Base-by-base conservation (phyloP, 2,113 vertebrate genomes). In the Trinectes maculatus region DNA sequence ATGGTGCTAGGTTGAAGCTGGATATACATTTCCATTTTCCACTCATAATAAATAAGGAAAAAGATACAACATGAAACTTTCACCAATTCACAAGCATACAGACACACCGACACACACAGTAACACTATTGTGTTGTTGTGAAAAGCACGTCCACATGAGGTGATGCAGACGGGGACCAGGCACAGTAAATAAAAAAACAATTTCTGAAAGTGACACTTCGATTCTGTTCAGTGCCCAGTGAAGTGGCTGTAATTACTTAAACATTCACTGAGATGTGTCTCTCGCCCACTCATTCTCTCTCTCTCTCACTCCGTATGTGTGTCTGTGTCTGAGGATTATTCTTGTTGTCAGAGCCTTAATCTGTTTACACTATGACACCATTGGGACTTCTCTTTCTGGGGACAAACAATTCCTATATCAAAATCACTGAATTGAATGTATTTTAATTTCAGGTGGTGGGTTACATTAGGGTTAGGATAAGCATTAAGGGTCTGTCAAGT, bases 101-200 rank as follows among this genome's bases (percentile, higher is more conserved):
- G 19, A 21, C 21, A 42, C 5, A 72, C 3, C 47, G 37, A 47
- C 1, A 13, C n/a, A n/a, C n/a, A n/a, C n/a, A n/a, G n/a, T n/a
- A n/a, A n/a, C n/a, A n/a, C n/a, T n/a, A n/a, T 22, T 31, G 26
- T 40, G 43, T 46, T 19, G 2, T 19, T 22, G 43, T 11, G 22
- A 29, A 69, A 55, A 36, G 44, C 46, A 37, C 49, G 46, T 59
- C 47, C 53, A 60, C 49, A 55, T 40, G 40, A 76, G 71, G 42
- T 57, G 69, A 77, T 59, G 62, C 64, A 66, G 63, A 53, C 58
- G 61, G 48, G 69, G 61, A 67, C 62, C 58, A 75, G 71, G 81
- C 26, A 61, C 83, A 64, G 67, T 88, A 89, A 89, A 91, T 91
- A 89, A 87, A 86, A 86, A 80, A 56, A 85, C 53, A 79, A 82